Percentiles rank a stretch among this genome's conserved stretches.
These are phyloP conservation scores for Macquaria ambigua DNA, from an alignment of 2,113 vertebrate species.

Conservation along the genomic window DNA sequence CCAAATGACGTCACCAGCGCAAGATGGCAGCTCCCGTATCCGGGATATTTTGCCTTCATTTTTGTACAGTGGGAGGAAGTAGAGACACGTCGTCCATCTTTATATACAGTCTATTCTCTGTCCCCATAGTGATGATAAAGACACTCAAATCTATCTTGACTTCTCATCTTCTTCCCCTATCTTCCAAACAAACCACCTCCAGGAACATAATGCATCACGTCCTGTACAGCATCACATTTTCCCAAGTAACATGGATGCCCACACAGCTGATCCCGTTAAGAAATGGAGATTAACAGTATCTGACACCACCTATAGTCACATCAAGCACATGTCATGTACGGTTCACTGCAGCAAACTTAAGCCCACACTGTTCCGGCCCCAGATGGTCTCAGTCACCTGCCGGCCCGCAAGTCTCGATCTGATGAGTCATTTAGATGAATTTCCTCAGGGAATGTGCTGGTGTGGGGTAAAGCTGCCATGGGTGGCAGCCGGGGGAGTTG, in stretches of 20 bases:
- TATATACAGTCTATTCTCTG: no score
- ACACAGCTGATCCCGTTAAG: background rate
- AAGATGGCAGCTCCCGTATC: no score
- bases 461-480: constrained; percentile 43
- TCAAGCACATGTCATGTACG: background rate
- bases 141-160: background rate
- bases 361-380: constrained; percentile 15
- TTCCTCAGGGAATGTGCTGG: constrained; percentile 31
- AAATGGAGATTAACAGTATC: background rate
- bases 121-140: background rate
- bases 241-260: background rate
- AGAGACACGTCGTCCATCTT: no score
- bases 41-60: no score
- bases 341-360: background rate
- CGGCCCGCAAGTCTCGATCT: constrained; percentile 11
- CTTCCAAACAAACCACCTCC: background rate
- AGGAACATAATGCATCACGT: background rate
- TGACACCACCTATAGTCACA: background rate
- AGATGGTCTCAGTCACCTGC: constrained; percentile 66
- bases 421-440: constrained; percentile 59
- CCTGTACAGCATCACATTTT: background rate
- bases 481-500: constrained; percentile 47
- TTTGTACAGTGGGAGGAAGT: no score
- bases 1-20: no score
- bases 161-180: background rate